Base-by-base conservation (phyloP, 2,888 invertebrate genomes). In the Sclerodermus sp. region DNA sequence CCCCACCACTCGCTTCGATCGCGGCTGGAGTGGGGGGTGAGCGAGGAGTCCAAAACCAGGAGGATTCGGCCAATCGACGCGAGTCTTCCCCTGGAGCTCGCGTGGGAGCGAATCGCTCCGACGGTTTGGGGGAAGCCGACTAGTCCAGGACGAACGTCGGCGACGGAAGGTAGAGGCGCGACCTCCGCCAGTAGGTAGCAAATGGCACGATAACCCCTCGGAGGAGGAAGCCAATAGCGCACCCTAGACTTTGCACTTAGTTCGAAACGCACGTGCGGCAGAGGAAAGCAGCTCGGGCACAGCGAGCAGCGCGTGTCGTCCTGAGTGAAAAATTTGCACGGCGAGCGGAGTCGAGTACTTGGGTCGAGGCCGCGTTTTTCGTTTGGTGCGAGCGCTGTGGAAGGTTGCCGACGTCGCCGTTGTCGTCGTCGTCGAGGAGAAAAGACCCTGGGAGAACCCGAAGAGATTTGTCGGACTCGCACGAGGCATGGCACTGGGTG, bases 401-500 rank as follows among this genome's bases (percentile, higher is more conserved):
- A 30, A 47, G 45, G n/a, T n/a, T n/a, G n/a, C n/a, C n/a, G n/a
- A n/a, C n/a, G n/a, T n/a, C n/a, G n/a, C n/a, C n/a, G n/a, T n/a
- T n/a, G n/a, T n/a, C n/a, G n/a, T n/a, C n/a, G n/a, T n/a, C n/a
- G n/a, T n/a, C n/a, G n/a, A n/a, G n/a, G n/a, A n/a, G n/a, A n/a
- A n/a, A n/a, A n/a, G n/a, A n/a, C n/a, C n/a, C n/a, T n/a, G n/a
- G n/a, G 8, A 23, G 23, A 49, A 45, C 3, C 5, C 14, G 10
- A 2, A n/a, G 29, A n/a, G 12, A 15, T 15, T 29, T 30, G 3
- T 45, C 34, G 2, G 39, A n/a, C n/a, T n/a, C n/a, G n/a, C n/a
- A n/a, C 23, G 37, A 51, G 51, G 56, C 55, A 79, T 79, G 79
- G 78, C 78, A 72, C 73, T 79, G 57, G 79, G 76, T 49, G 74